Base-by-base conservation (phyloP, 2,888 invertebrate species). In the Scaptomyza tumidula region DNA sequence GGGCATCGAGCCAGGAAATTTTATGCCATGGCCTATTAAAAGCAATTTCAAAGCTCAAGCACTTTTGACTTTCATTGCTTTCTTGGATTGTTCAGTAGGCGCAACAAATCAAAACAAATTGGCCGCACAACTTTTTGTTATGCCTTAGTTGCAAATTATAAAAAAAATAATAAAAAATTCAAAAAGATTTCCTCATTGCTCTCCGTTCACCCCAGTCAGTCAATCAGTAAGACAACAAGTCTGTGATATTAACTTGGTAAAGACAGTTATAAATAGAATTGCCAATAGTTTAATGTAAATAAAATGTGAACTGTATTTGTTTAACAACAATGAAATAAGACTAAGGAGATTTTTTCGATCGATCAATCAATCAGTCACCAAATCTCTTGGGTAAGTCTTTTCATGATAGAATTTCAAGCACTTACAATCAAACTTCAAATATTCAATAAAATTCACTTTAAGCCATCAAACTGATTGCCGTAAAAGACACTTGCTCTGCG, bases 1-100 rank as follows among this genome's bases (percentile, higher is more conserved):
- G 31, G 82, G 84, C 77, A 65, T 14, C 59, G 55, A 60, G 85
- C 82, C 71, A 85, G 81, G 84, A 84, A 83, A 83, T 65, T 78
- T 41, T 61, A 67, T 53, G 58, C 59, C 56, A 52, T 67, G 80
- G 74, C 80, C 71, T 59, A 76, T 83, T 86, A 84, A 86, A 78
- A 74, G 62, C 50, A 70, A 80, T 80, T 80, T 69, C 13, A 69
- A 70, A 62, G 59, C 74, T 56, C 45, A 65, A 52, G 45, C 73
- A 50, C 59, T 60, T 68, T 66, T 73, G 68, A 62, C 74, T 82
- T 83, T 75, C 74, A 58, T 75, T 68, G 72, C 59, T 66, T 49
- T 57, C 9, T 35, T 63, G 11, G 3, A 62, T 59, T 72, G 61
- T 66, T 58, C 67, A 67, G 48, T 64, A 58, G 66, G 64, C 65